Base-by-base conservation (phyloP, 2,113 vertebrate species). In the Thinocorus orbignyianus region DNA sequence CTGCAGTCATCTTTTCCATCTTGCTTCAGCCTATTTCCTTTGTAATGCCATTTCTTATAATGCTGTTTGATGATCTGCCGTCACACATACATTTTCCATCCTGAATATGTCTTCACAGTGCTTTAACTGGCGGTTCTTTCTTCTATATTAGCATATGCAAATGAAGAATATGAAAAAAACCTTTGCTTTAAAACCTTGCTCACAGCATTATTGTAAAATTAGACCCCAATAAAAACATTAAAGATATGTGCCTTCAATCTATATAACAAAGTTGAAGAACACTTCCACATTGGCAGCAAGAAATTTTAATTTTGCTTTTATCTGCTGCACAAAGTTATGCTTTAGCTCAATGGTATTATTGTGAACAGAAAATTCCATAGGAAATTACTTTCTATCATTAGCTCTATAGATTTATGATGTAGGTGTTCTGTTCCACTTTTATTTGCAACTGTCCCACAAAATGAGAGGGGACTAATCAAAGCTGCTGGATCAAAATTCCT, bases 281-380 rank as follows among this genome's bases (percentile, higher is more conserved):
- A 42, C 8, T 49, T 85, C 28, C 19, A 70, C 3, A 6, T 25
- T 77, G 37, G 14, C 58, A 90, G 35, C 8, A 71, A 89, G 35
- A 95, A 83, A 57, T 64, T 42, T 72, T 81, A 6, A 52, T 65
- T 91, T 89, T 91, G 58, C 61, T 92, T 92, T 91, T 41, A 79
- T 69, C 62, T 69, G 17, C 65, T 71, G 37, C 49, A 52, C 20
- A 60, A 81, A 83, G 52, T 84, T 72, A 61, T 0, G 0, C 41
- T 7, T 18, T 79, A 76, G 28, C n/a, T 79, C 65, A 88, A 25
- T 28, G 17, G 35, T 48, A 60, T 44, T 78, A 91, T 1, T 74
- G 24, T 42, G 81, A 91, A 80, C 23, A 93, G 58, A 96, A 95
- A 93, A 93, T 80, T 85, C 37, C 30, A 48, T 33, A 44, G 62